Base-by-base conservation (phyloP, 2,113 vertebrate species). In the Dromiciops gliroides region DNA sequence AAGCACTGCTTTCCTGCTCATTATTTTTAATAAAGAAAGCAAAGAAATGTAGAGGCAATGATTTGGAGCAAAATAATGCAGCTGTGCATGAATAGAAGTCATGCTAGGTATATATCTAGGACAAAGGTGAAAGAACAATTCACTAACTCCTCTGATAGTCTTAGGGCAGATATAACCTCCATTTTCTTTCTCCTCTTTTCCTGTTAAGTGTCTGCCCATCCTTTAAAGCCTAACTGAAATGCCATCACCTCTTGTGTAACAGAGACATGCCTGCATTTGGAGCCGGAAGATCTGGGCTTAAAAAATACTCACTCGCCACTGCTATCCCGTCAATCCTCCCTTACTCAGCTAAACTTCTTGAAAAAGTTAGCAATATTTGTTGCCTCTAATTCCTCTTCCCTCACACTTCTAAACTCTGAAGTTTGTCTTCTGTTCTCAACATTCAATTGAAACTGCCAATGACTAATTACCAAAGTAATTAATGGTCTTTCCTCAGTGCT, bases 21-120 rank as follows among this genome's bases (percentile, higher is more conserved):
- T 83, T 83, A 83, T 83, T 83, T 83, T 52, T 89, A 49, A 52
- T 67, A 93, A 94, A 94, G 48, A 60, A 83, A 67, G 6, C 22
- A n/a, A 51, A 60, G 53, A 19, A 48, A 48, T 44, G 47, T 48
- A 60, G 7, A n/a, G 3, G 23, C 89, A 90, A 92, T 3, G 91
- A 49, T 48, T n/a, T 92, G n/a, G 37, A 94, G 52, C 16, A 91
- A 4, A 75, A 88, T 91, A 25, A 8, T 60, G 0, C 31, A 90
- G 44, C 50, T 92, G 22, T 94, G 67, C 23, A 44, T 7, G n/a
- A 44, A 83, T 44, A 44, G 67, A 44, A 44, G 67, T 44, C n/a
- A 44, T 44, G 23, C n/a, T 83, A 83, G 67, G n/a, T 83, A 83
- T 44, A 22, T 83, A 44, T 83, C 67, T 83, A 83, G n/a, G 67